phyloP scores from a whole-genome alignment of 1,140 invertebrate species.

The Eufriesea mexicana region DNA sequence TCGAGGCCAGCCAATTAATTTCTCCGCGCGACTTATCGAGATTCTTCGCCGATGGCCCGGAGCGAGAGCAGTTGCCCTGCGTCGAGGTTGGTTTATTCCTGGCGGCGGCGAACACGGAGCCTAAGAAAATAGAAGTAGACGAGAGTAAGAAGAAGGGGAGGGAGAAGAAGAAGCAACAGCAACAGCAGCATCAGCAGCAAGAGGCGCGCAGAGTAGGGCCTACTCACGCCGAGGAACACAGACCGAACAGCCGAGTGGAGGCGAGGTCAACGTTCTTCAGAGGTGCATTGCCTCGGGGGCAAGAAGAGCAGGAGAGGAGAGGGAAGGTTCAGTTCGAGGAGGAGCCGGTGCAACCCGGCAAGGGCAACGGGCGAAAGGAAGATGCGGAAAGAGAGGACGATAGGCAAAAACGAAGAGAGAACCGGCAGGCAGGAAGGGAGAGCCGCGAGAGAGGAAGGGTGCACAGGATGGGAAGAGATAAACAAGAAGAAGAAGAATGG shows the following conservation, averaged over 20 bases:
- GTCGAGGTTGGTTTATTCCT: constrained; percentile 71
- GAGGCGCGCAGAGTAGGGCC: constrained; percentile 34
- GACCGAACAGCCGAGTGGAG: constrained; percentile 47
- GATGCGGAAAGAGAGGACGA: constrained; percentile 57
- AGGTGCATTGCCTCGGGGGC: constrained; percentile 76
- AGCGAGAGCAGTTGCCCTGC: constrained; percentile 65
- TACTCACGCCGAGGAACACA: constrained; percentile 54
- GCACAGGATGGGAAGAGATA: constrained; percentile 38
- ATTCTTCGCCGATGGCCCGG: constrained; percentile 73
- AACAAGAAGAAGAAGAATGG: constrained; percentile 59
- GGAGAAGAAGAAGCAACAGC: constrained; percentile 19
- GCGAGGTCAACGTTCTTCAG: constrained; percentile 76
- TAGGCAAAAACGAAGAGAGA: constrained; percentile 57
- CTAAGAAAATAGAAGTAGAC: constrained; percentile 54
- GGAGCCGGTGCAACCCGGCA: constrained; percentile 40
- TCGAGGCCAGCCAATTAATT: constrained; percentile 76
- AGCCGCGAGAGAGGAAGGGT: constrained; percentile 47
- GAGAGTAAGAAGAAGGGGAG: constrained; percentile 40
- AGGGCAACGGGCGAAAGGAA: constrained; percentile 53
- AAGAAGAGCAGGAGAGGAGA: constrained; percentile 52
- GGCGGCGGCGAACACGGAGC: constrained; percentile 64
- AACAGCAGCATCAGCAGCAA: constrained; percentile 27
- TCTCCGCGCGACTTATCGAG: constrained; percentile 75
- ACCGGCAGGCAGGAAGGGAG: constrained; percentile 40
- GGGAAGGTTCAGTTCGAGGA: constrained; percentile 36